These are phyloP conservation scores for Zaprionus capensis DNA, from an alignment of 1,140 invertebrate genomes.

Conservation along the genomic window DNA sequence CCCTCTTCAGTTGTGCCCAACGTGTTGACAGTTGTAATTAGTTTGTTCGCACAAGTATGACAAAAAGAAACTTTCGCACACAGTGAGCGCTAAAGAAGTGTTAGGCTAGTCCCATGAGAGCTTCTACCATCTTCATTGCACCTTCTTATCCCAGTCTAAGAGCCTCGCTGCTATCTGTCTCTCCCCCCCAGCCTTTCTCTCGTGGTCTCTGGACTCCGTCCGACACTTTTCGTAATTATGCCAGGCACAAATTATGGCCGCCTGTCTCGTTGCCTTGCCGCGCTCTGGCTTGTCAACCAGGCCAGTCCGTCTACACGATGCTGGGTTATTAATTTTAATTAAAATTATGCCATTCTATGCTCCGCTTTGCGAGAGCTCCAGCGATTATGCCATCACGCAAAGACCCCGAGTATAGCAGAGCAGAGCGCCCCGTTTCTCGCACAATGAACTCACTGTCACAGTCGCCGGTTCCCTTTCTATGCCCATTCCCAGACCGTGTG, in stretches of 20 bases:
- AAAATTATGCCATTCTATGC: constrained; percentile 76
- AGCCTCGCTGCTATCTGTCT: constrained; percentile 3
- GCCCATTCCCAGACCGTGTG: background rate
- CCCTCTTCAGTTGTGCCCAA: constrained; percentile 29
- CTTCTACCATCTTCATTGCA: constrained; percentile 8
- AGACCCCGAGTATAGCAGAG: background rate
- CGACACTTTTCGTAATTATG: constrained; percentile 69
- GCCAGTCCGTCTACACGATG: constrained; percentile 22
- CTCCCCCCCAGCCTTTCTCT: background rate
- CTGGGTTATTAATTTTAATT: constrained; percentile 81
- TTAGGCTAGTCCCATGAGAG: constrained; percentile 16
- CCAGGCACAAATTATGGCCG: constrained; percentile 72
- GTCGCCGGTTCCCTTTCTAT: background rate
- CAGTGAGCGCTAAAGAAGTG: constrained; percentile 33
- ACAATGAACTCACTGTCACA: background rate
- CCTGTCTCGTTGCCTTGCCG: constrained; percentile 46
- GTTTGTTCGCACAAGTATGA: constrained; percentile 82
- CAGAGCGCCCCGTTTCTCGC: background rate
- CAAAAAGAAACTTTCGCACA: constrained; percentile 73
- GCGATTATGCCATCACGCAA: constrained; percentile 51
- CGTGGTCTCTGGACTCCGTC: too few species aligned
- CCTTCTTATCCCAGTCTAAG: background rate
- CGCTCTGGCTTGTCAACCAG: constrained; percentile 49
- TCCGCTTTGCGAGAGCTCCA: constrained; percentile 29
- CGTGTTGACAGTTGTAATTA: constrained; percentile 83